Evolutionary conservation across 1,140 invertebrate species (phyloP).

Genomic region (Drosophila bipectinata): DNA sequence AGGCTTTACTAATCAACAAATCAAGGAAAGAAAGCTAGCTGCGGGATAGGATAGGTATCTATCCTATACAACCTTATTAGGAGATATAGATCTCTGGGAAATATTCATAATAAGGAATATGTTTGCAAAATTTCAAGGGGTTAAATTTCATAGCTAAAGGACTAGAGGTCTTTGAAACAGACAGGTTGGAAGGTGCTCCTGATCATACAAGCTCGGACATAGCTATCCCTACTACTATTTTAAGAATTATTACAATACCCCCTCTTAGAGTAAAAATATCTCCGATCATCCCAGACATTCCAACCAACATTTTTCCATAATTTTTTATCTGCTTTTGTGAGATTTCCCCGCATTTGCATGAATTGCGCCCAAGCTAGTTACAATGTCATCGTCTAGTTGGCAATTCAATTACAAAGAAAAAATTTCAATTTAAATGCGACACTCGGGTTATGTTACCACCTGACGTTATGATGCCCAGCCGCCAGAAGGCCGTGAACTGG

Average conservation of each 20-base stretch:
- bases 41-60: background rate
- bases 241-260: too few relatives aligned
- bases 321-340: constrained; percentile 14
- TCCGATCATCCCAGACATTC: too few relatives aligned
- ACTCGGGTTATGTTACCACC: constrained; percentile 20
- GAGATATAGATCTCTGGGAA: too few relatives aligned
- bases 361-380: constrained; percentile 34
- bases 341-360: constrained; percentile 51
- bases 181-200: too few relatives aligned
- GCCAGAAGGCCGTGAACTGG: constrained; percentile 23
- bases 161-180: too few relatives aligned
- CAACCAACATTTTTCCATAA: background rate
- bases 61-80: background rate
- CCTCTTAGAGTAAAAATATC: too few relatives aligned
- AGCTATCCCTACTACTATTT: too few relatives aligned
- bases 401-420: constrained; percentile 49
- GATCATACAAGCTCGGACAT: too few relatives aligned
- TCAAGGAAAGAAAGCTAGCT: background rate
- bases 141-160: too few relatives aligned
- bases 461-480: background rate
- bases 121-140: too few relatives aligned
- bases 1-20: background rate
- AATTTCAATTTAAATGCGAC: constrained; percentile 44
- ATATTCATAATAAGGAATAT: too few relatives aligned
- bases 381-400: constrained; percentile 49